A percentile compares a stretch with the other conserved stretches of the same genome.
Evolutionary conservation across 2,888 invertebrate genomes (phyloP).

Genomic region (Onchidella celtica): DNA sequence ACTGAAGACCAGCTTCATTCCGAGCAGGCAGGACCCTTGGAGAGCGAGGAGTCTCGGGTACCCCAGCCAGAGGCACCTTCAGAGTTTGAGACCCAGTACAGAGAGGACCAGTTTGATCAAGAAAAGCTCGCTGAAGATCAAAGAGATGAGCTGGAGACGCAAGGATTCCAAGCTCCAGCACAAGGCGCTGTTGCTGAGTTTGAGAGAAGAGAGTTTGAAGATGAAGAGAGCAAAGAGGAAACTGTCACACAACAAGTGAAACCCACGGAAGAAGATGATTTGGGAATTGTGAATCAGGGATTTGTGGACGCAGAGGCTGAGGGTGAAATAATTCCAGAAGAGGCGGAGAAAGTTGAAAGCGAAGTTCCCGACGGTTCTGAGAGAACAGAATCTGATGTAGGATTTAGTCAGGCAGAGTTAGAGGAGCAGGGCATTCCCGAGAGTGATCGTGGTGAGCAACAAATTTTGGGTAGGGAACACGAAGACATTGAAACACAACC

Average conservation of each 20-base stretch:
- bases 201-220: not conserved
- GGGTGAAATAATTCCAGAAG: constrained; percentile 10
- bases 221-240: not conserved
- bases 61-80: not conserved
- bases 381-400: too few species aligned
- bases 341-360: not conserved
- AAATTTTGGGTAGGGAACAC: too few species aligned
- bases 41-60: not conserved
- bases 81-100: not conserved
- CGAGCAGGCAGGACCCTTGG: not conserved
- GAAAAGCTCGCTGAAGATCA: not conserved
- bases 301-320: constrained; percentile 11
- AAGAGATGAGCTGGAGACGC: too few species aligned
- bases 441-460: too few species aligned
- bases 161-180: not conserved
- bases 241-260: not conserved
- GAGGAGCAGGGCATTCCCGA: not conserved
- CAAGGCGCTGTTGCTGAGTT: not conserved
- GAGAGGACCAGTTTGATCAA: too few species aligned
- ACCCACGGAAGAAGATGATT: constrained; percentile 2
- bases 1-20: not conserved
- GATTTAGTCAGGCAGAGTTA: not conserved
- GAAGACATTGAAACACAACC: not conserved
- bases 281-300: constrained; percentile 35
- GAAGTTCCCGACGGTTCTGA: not conserved